These are phyloP conservation scores for Redunca redunca DNA, from an alignment of 2,113 vertebrate genomes.

Conservation along the genomic window DNA sequence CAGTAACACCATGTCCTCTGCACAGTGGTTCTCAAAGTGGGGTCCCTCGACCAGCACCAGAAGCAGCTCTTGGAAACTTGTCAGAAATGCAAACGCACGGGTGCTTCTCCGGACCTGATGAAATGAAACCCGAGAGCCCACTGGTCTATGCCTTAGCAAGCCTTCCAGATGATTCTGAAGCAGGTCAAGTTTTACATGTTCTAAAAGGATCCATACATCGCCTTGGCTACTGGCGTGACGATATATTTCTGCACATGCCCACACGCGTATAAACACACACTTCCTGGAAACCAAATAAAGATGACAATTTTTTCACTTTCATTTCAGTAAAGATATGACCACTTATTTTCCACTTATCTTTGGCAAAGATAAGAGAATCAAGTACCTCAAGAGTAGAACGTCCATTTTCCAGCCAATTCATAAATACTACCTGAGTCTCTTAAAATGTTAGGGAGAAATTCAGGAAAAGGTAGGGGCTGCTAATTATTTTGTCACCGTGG, in stretches of 20 bases:
- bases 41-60: not conserved
- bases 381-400: not conserved
- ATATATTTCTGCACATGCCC: rapidly evolving
- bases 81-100: not conserved
- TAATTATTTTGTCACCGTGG: not conserved
- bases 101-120: not conserved
- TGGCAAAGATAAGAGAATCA: not conserved
- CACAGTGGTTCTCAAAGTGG: not conserved
- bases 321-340: not conserved
- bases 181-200: not conserved
- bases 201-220: not conserved
- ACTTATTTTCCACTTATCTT: not conserved
- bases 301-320: not conserved
- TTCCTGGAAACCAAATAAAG: not conserved
- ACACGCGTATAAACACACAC: rapidly evolving
- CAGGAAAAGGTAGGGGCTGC: not conserved
- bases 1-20: rapidly evolving
- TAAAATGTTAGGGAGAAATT: not conserved
- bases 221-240: not conserved
- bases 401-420: not conserved
- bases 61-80: not conserved
- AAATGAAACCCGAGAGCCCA: not conserved
- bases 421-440: not conserved
- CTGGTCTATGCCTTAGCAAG: not conserved
- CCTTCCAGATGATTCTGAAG: not conserved